phyloP scores from a whole-genome alignment of 2,113 vertebrate species.

The Astur gentilis region DNA sequence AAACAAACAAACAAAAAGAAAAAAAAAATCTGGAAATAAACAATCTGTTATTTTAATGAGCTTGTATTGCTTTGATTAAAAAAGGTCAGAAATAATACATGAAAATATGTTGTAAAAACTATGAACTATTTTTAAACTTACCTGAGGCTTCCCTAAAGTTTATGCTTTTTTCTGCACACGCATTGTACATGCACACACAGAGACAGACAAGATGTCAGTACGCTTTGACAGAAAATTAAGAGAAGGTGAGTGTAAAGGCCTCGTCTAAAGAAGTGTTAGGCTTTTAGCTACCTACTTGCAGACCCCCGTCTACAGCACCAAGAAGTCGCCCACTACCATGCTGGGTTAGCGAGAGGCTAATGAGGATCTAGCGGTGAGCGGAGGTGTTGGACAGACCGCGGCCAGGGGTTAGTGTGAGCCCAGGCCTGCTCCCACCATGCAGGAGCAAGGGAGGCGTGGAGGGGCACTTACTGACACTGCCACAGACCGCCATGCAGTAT shows the following conservation, averaged over 20 bases:
- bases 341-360: slow-evolving; percentile 38
- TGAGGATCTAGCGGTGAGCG: not conserved
- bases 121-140: not conserved
- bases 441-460: slow-evolving; percentile 29
- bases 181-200: not conserved
- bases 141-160: not conserved
- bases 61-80: not conserved
- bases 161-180: not conserved
- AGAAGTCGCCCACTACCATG: slow-evolving; percentile 23
- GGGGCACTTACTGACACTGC: slow-evolving; percentile 93
- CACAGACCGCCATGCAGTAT: slow-evolving; percentile 98
- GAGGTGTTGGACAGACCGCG: slow-evolving; percentile 13
- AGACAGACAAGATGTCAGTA: not conserved
- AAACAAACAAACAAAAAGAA: not conserved
- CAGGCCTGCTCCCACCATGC: slow-evolving; percentile 13
- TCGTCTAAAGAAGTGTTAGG: not conserved
- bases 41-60: not conserved
- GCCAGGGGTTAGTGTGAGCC: slow-evolving; percentile 71
- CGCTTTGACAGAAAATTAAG: not conserved
- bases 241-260: not conserved
- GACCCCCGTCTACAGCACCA: not conserved
- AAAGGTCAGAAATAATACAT: not conserved
- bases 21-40: not conserved
- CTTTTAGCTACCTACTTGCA: not conserved
- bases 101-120: not conserved